phyloP scores from a whole-genome alignment of 1,140 invertebrate species.

The Brachionus angularis region DNA sequence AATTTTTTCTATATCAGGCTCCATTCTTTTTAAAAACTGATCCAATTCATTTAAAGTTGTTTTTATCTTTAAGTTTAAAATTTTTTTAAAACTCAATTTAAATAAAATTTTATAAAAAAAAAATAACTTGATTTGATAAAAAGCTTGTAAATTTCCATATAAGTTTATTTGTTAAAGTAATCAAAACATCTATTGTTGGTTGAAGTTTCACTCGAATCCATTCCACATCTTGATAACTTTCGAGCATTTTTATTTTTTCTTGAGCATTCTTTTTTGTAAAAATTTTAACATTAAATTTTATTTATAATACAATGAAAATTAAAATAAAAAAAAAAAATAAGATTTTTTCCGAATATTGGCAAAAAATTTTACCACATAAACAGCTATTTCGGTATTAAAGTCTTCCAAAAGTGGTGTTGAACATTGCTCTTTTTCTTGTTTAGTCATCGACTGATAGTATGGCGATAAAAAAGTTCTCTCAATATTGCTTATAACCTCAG shows the following conservation, averaged over 20 bases:
- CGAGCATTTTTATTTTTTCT: conserved; percentile 33
- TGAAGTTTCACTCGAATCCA: conserved; percentile 57
- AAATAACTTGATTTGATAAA: conserved; percentile 54
- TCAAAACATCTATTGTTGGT: conserved; percentile 57
- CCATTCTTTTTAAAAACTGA: conserved; percentile 54
- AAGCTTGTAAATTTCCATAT: conserved; percentile 59
- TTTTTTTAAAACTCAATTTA: not conserved
- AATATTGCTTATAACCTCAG: conserved; percentile 44
- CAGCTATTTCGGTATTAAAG: conserved; percentile 57
- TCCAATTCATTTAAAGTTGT: conserved; percentile 50
- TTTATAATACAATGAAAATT: not conserved
- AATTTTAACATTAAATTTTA: not conserved
- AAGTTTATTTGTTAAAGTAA: conserved; percentile 57
- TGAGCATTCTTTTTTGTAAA: conserved; percentile 22
- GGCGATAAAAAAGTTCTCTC: conserved; percentile 55
- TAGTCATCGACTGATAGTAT: conserved; percentile 47
- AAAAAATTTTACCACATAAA: conserved; percentile 51
- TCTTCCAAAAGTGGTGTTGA: conserved; percentile 54
- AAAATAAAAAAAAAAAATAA: too few relatives aligned
- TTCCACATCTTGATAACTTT: conserved; percentile 46
- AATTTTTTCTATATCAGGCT: conserved; percentile 58
- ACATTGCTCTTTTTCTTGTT: conserved; percentile 48
- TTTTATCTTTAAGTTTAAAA: conserved; percentile 34
- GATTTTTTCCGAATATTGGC: not conserved
- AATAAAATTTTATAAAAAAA: not conserved